Base-by-base conservation (phyloP, 2,888 invertebrate genomes). In the Cataglyphis livida region DNA sequence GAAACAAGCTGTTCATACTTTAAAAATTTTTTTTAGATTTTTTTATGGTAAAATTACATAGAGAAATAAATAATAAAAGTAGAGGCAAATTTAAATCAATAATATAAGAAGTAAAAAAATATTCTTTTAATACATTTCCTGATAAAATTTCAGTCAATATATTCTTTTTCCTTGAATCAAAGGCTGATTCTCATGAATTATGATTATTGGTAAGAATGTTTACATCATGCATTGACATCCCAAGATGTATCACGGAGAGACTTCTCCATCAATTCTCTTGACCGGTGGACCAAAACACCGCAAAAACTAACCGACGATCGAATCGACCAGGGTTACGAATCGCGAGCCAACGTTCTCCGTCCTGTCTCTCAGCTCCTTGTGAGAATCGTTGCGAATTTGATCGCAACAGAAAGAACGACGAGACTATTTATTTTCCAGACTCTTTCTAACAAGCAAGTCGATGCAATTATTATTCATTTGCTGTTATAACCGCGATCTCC, bases 281-380 rank as follows among this genome's bases (percentile, higher is more conserved):
- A 57, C 85, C 93, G 88, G 62, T 90, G 91, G 92, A 93, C 92
- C 92, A 91, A 90, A 88, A 92, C 92, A 93, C 92, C 92, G 91
- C 92, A 93, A 91, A 89, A 91, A 92, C 87, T 86, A 81, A 87
- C 78, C 88, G 76, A 21, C 21, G 84, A 83, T 74, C 82, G 82
- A 78, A 76, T 62, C 64, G 51, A 51, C 35, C 79, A 57, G 73
- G 74, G 79, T 84, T 88, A 86, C 54, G 48, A 81, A 64, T 51
- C 57, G 62, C 82, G 64, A 44, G 57, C 7, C 64, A 51, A 28
- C 66, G 78, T 82, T 59, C 73, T 78, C 68, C 89, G 62, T 74
- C 25, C 81, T 35, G 51, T 83, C 85, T 87, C 89, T 87, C 87
- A 87, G 62, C 64, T 18, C 66, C 57, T 78, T 86, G 81, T 82